These are phyloP conservation scores for Siniperca obscura DNA, from an alignment of 2,797 vertebrate genomes.

Conservation along the genomic window DNA sequence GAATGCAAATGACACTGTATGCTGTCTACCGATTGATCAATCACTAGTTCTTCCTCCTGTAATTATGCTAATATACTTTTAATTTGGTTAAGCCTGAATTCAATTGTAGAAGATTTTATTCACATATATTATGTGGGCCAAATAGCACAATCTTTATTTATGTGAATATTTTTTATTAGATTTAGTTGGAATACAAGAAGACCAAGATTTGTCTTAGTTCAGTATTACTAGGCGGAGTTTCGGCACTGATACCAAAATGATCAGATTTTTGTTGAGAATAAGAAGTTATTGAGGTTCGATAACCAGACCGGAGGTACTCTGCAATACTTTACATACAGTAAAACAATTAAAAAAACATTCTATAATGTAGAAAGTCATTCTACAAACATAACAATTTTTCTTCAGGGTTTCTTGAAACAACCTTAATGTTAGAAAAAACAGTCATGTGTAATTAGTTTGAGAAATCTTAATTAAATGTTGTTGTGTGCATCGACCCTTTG, in stretches of 20 bases:
- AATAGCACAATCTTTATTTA: not conserved
- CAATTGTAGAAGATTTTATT: not conserved
- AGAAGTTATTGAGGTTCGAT: not conserved
- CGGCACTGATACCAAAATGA: not conserved
- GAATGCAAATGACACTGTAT: not conserved
- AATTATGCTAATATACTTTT: not conserved
- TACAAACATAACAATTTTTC: not conserved
- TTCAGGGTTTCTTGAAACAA: not conserved
- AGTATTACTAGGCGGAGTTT: not conserved
- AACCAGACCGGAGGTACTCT: not conserved
- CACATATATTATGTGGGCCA: not conserved
- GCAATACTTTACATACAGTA: not conserved
- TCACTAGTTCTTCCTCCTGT: not conserved
- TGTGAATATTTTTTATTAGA: not conserved
- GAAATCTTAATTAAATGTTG: conserved; percentile 56
- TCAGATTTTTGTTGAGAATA: not conserved
- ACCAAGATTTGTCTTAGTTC: not conserved
- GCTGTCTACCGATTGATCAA: not conserved
- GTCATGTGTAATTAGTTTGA: conserved; percentile 45
- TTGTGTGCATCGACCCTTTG: conserved; percentile 23
- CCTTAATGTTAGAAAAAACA: not conserved
- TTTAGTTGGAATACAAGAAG: not conserved
- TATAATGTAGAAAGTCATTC: not conserved
- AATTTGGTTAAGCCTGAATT: not conserved
- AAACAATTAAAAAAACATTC: not conserved